phyloP scores from a whole-genome alignment of 2,888 invertebrate species.

The Amphimallon solstitiale region DNA sequence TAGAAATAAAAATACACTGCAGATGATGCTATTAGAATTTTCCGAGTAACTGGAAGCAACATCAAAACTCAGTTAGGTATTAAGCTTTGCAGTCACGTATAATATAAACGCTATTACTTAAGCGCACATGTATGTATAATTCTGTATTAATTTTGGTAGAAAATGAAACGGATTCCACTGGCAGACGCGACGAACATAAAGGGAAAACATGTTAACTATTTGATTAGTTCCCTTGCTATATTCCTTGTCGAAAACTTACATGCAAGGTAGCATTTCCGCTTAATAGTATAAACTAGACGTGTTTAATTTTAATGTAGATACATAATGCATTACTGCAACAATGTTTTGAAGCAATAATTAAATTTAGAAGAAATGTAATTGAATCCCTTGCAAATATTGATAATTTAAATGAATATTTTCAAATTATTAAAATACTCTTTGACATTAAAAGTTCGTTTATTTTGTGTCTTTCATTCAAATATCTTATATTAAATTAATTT shows the following conservation, averaged over 20 bases:
- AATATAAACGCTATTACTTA: slow-evolving; percentile 20
- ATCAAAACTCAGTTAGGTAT: not conserved
- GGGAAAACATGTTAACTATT: slow-evolving; percentile 5
- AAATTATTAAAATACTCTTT: too few relatives aligned
- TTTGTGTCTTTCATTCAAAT: too few relatives aligned
- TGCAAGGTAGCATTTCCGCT: not conserved
- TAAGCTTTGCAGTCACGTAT: slow-evolving; percentile 6
- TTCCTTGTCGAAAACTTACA: not conserved
- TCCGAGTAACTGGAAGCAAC: not conserved
- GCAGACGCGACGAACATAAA: not conserved
- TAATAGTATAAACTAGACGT: not conserved
- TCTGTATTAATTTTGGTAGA: slow-evolving; percentile 12
- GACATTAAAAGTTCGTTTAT: too few relatives aligned
- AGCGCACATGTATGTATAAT: slow-evolving; percentile 6
- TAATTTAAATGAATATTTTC: too few relatives aligned
- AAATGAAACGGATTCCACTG: slow-evolving; percentile 6
- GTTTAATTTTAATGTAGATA: too few relatives aligned
- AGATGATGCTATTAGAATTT: slow-evolving; percentile 7
- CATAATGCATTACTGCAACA: too few relatives aligned
- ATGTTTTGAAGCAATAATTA: too few relatives aligned
- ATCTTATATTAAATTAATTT: too few relatives aligned
- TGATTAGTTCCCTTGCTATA: not conserved
- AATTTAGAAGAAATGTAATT: too few relatives aligned
- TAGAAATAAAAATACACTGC: not conserved
- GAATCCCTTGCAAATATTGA: too few relatives aligned